Base-by-base conservation (phyloP, 2,113 vertebrate genomes). In the Cochlearius cochlearius region DNA sequence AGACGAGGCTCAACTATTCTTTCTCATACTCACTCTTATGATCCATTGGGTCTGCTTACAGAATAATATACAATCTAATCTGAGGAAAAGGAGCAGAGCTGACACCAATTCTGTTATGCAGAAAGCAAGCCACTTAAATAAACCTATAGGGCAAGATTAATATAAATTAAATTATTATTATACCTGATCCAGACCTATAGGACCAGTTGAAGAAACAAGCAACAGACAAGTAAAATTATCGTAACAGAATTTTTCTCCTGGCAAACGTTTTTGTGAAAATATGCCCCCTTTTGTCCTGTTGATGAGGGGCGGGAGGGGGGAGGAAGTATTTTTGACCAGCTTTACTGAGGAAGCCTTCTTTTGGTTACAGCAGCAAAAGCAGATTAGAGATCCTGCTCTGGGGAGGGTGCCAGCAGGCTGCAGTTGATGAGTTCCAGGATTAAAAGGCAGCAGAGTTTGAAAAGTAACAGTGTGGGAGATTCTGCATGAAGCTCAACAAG, bases 391-490 rank as follows among this genome's bases (percentile, higher is more conserved):
- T 87, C 36, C 64, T 91, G 64, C 78, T 90, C 82, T 87, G 62
- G 88, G 93, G 89, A 94, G 66, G 39, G 47, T 90, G 87, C 90
- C 86, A 96, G 86, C 72, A 91, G 79, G 83, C 50, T 94, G 60
- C 67, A 95, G 86, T 72, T 91, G 88, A 92, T 93, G 92, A 95
- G 84, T 82, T 94, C 82, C 75, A 95, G 90, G 75, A 95, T 90
- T 92, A 95, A 96, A 95, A 95, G 72, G 76, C 75, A 96, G 73
- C 32, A 87, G 63, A 94, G 68, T 87, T 96, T 85, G 87, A 91
- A 69, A 84, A 86, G 39, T 53, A 94, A 92, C 75, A 82, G 76
- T 50, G 58, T 79, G 50, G 76, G 53, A 94, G 89, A 89, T 81
- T 81, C 68, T 89, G 66, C 89, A 73, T 29, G 80, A 91, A 90